Evolutionary conservation across 2,888 invertebrate species (phyloP).

Genomic region (Pheosia tremula): DNA sequence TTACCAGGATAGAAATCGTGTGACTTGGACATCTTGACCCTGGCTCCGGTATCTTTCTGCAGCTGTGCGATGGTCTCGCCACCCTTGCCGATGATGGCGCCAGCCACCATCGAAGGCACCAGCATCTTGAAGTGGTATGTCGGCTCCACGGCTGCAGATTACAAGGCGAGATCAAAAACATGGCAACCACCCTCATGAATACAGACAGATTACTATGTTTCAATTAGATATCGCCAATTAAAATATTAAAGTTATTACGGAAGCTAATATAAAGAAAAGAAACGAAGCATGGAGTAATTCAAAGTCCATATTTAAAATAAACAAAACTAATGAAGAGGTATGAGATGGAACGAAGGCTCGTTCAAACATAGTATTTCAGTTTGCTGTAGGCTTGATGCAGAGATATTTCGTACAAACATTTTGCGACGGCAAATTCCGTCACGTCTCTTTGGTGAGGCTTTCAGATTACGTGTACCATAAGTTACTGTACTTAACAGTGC

Average conservation of each 20-base stretch:
- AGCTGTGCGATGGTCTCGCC: conserved; percentile 99
- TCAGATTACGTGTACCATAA: conserved; percentile 14
- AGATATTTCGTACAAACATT: conserved; percentile 1
- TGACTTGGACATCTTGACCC: conserved; percentile 99
- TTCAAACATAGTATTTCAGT: neutral
- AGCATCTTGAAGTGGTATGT: conserved; percentile 98
- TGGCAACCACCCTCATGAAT: conserved; percentile 9
- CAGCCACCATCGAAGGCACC: conserved; percentile 98
- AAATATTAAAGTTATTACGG: neutral
- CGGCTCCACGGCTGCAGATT: conserved; percentile 90
- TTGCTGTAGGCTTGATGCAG: neutral
- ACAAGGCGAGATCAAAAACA: conserved; percentile 42
- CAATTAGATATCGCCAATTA: conserved; percentile 5
- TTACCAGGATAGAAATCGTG: conserved; percentile 99
- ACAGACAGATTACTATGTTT: conserved; percentile 46
- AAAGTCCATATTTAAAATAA: neutral
- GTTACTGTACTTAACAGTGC: conserved; percentile 11
- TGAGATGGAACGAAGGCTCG: neutral
- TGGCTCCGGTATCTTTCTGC: conserved; percentile 98
- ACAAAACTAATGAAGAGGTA: neutral
- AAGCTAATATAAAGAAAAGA: neutral
- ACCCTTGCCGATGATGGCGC: conserved; percentile 99
- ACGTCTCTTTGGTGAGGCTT: conserved; percentile 12
- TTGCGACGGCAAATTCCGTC: neutral
- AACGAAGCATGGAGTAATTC: neutral